These are phyloP conservation scores for Prionchulus punctatus DNA, from an alignment of 2,888 invertebrate genomes.

Conservation along the genomic window DNA sequence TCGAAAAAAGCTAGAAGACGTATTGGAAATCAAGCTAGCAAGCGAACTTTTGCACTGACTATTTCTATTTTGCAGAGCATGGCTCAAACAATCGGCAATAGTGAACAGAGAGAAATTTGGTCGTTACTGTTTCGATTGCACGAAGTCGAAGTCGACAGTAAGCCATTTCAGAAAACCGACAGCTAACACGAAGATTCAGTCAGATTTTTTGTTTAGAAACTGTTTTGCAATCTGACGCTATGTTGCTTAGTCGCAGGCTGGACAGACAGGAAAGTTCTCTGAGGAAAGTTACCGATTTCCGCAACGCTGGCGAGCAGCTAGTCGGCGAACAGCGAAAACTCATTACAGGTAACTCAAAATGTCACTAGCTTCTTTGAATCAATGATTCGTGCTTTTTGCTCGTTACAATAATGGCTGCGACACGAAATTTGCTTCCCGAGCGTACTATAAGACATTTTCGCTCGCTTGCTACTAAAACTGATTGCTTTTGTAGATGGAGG, in stretches of 20 bases:
- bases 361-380: not conserved
- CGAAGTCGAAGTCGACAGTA: conserved; percentile 80
- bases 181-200: not conserved
- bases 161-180: conserved; percentile 12
- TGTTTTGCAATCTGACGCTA: conserved; percentile 23
- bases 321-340: conserved; percentile 16
- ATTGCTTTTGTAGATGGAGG: too few relatives aligned
- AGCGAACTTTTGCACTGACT: conserved; percentile 9
- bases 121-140: conserved; percentile 76
- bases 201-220: conserved; percentile 19
- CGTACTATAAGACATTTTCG: too few relatives aligned
- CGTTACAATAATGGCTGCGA: too few relatives aligned
- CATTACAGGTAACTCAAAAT: conserved; percentile 4
- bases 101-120: conserved; percentile 73
- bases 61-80: conserved; percentile 47
- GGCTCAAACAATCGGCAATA: conserved; percentile 63
- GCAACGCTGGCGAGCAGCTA: conserved; percentile 23
- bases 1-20: conserved; percentile 15
- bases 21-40: conserved; percentile 4
- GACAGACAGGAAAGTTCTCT: conserved; percentile 25
- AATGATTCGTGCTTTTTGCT: too few relatives aligned
- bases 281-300: conserved; percentile 24
- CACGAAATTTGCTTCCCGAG: too few relatives aligned
- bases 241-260: conserved; percentile 22
- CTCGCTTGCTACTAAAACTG: too few relatives aligned